phyloP scores from a whole-genome alignment of 2,113 vertebrate species.

The Nothobranchius kuhntae region DNA sequence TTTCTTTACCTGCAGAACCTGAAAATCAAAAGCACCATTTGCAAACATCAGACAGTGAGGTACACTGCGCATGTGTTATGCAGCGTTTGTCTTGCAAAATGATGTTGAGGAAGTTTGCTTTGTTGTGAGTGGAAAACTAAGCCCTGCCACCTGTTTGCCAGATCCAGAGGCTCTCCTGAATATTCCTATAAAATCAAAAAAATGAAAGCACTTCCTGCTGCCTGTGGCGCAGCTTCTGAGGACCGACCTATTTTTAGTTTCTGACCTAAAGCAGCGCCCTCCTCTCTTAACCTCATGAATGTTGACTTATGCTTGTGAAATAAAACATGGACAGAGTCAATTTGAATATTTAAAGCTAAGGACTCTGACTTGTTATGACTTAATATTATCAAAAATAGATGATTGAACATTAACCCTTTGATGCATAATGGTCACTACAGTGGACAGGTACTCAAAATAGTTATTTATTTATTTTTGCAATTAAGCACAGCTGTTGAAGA shows the following conservation, averaged over 20 bases:
- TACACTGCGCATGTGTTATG: constrained; percentile 56
- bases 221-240: constrained; percentile 80
- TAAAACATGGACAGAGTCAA: constrained; percentile 50
- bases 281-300: constrained; percentile 66
- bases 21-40: constrained; percentile 11
- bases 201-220: constrained; percentile 84
- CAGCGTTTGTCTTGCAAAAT: constrained; percentile 74
- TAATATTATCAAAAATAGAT: background rate
- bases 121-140: constrained; percentile 64
- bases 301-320: constrained; percentile 66
- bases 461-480: no score
- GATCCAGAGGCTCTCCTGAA: constrained; percentile 79
- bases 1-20: constrained; percentile 9
- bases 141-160: constrained; percentile 82
- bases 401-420: no score
- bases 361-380: constrained; percentile 13
- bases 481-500: no score
- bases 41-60: constrained; percentile 8
- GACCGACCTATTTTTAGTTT: constrained; percentile 78
- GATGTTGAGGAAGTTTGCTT: constrained; percentile 74
- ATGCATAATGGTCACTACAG: no score
- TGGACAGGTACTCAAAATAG: no score
- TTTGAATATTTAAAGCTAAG: constrained; percentile 32
- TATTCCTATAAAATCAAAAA: constrained; percentile 76
- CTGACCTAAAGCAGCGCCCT: constrained; percentile 73